Evolutionary conservation across 1,140 invertebrate species (phyloP).

Genomic region (Drosophila yakuba): DNA sequence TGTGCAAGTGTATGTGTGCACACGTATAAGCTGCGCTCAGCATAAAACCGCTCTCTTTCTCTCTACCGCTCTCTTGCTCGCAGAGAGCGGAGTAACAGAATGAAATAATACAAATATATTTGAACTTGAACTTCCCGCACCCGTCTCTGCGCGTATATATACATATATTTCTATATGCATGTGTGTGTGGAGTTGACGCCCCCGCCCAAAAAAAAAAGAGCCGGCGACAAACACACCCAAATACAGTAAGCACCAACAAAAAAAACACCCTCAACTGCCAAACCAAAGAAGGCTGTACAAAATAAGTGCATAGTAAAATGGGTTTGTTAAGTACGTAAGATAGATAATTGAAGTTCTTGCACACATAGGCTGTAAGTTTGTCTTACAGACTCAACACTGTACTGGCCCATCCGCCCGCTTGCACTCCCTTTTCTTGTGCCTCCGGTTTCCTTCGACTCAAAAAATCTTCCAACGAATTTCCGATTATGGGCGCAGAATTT

Average conservation of each 20-base stretch:
- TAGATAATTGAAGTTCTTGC: too few species aligned
- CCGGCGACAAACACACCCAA: conserved; percentile 6
- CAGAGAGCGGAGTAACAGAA: conserved; percentile 15
- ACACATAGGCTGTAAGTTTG: neutral
- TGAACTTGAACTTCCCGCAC: conserved; percentile 78
- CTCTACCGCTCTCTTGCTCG: neutral
- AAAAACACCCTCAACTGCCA: neutral
- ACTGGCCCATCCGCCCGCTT: neutral
- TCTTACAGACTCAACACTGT: neutral
- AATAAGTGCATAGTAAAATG: neutral
- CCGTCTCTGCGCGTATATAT: conserved; percentile 24
- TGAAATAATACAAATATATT: conserved; percentile 74
- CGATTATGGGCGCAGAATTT: conserved; percentile 3
- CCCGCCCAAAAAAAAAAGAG: conserved; percentile 20
- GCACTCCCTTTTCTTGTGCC: neutral
- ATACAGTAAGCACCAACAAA: neutral
- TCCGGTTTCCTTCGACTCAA: neutral
- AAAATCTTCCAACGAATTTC: neutral
- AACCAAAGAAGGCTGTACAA: too few species aligned
- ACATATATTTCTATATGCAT: neutral
- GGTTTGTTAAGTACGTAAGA: too few species aligned
- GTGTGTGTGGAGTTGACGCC: conserved; percentile 32
- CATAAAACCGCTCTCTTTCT: neutral
- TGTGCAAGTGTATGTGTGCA: conserved; percentile 6
- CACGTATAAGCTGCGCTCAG: neutral